These are phyloP conservation scores for Parauchenoglanis punctatus DNA, from an alignment of 2,797 vertebrate species.

Conservation along the genomic window DNA sequence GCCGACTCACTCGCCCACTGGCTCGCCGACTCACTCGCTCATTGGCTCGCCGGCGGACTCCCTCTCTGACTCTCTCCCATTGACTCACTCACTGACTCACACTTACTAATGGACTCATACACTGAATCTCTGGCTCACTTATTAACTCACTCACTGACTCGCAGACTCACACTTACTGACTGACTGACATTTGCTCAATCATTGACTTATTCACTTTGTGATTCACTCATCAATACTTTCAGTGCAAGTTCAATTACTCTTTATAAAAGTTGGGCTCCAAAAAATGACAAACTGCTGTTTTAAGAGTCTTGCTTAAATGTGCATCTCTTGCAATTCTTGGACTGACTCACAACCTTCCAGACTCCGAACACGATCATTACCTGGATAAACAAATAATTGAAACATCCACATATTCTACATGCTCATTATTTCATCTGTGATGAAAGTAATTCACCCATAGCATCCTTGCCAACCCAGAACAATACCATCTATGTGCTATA, in stretches of 20 bases:
- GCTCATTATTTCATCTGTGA: neutral
- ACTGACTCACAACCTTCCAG: neutral
- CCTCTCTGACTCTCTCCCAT: too few relatives aligned
- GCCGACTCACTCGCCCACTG: too few relatives aligned
- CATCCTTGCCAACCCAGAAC: neutral
- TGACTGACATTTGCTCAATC: neutral
- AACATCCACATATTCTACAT: neutral
- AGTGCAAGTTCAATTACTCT: neutral
- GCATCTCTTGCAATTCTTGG: too few relatives aligned
- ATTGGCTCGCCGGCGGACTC: too few relatives aligned
- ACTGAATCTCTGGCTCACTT: neutral
- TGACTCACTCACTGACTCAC: neutral
- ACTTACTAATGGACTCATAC: neutral
- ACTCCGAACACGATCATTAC: neutral
- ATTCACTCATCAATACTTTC: neutral
- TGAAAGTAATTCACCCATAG: neutral
- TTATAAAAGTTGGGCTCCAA: neutral
- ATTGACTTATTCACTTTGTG: neutral
- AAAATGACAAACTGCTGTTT: neutral
- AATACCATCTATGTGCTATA: neutral
- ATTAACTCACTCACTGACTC: neutral
- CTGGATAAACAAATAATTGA: neutral
- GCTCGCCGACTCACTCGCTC: too few relatives aligned
- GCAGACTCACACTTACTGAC: neutral
- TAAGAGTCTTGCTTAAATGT: neutral